Conservation (phyloP, 2,797 vertebrate species). For the Knipowitschia caucasica region DNA sequence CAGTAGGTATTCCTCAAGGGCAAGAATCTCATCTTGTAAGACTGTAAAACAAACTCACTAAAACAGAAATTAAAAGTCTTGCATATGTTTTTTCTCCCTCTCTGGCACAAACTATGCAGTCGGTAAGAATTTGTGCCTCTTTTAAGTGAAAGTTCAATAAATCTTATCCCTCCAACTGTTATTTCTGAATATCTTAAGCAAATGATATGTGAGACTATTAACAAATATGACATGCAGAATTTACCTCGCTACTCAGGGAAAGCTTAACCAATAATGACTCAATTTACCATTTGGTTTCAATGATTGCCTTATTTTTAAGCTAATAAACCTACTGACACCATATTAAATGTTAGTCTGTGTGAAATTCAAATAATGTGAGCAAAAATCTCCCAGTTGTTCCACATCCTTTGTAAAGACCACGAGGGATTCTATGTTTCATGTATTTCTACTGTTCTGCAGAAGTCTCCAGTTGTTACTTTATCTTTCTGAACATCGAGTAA, state of each 20-base stretch:
- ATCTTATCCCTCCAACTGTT: background rate
- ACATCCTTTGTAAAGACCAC: slow-evolving; percentile 67
- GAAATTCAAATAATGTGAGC: slow-evolving; percentile 69
- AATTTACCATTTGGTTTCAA: slow-evolving; percentile 43
- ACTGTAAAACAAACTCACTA: background rate
- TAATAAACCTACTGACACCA: slow-evolving; percentile 41
- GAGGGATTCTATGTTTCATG: slow-evolving; percentile 60
- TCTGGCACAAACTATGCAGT: background rate
- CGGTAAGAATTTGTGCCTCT: background rate
- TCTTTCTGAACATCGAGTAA: slow-evolving; percentile 35
- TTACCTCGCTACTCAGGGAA: slow-evolving; percentile 33
- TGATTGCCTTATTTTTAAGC: slow-evolving; percentile 34
- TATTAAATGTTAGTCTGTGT: slow-evolving; percentile 69
- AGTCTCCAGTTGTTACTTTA: slow-evolving; percentile 40
- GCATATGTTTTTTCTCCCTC: background rate
- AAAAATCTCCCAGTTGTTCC: slow-evolving; percentile 50
- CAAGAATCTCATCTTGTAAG: background rate
- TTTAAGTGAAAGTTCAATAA: background rate
- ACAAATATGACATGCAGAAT: slow-evolving; percentile 42
- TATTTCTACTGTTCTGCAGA: slow-evolving; percentile 55
- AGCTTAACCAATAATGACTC: slow-evolving; percentile 51
- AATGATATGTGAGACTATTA: slow-evolving; percentile 30
- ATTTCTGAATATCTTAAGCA: slow-evolving; percentile 34
- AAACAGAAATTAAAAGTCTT: background rate
- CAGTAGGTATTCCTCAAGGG: background rate